These are phyloP conservation scores for Pomacea canaliculata DNA, from an alignment of 2,888 invertebrate genomes.

Conservation along the genomic window DNA sequence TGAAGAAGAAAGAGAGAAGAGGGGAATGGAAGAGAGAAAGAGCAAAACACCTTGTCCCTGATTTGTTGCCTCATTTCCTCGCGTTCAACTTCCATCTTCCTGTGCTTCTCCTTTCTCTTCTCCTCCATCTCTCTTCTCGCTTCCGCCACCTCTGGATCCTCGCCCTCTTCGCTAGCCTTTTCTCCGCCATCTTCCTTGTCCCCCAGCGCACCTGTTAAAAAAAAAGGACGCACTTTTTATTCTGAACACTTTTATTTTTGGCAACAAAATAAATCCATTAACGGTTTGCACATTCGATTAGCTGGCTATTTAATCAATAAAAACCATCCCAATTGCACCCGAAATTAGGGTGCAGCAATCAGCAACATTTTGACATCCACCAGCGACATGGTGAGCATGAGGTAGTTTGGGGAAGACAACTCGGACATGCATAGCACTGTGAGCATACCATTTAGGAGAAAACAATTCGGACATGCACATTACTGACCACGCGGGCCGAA, in stretches of 20 bases:
- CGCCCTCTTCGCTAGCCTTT: slow-evolving; percentile 73
- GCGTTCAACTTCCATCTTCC: slow-evolving; percentile 99
- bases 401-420: too few relatives aligned
- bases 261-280: not conserved
- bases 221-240: not conserved
- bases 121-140: slow-evolving; percentile 98
- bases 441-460: too few relatives aligned
- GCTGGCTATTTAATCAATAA: too few relatives aligned
- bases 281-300: too few relatives aligned
- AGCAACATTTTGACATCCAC: too few relatives aligned
- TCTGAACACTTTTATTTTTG: not conserved
- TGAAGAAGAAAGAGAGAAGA: not conserved
- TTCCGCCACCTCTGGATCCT: slow-evolving; percentile 97
- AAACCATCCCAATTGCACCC: too few relatives aligned
- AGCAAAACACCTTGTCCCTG: slow-evolving; percentile 88
- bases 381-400: too few relatives aligned
- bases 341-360: too few relatives aligned
- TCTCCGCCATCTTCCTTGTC: slow-evolving; percentile 59
- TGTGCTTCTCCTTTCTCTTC: slow-evolving; percentile 97
- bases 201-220: slow-evolving; percentile 61
- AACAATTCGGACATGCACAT: too few relatives aligned
- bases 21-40: not conserved
- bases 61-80: slow-evolving; percentile 99
- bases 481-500: too few relatives aligned
- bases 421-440: too few relatives aligned